These are phyloP conservation scores for Melanotus villosus DNA, from an alignment of 2,888 invertebrate genomes.

Conservation along the genomic window DNA sequence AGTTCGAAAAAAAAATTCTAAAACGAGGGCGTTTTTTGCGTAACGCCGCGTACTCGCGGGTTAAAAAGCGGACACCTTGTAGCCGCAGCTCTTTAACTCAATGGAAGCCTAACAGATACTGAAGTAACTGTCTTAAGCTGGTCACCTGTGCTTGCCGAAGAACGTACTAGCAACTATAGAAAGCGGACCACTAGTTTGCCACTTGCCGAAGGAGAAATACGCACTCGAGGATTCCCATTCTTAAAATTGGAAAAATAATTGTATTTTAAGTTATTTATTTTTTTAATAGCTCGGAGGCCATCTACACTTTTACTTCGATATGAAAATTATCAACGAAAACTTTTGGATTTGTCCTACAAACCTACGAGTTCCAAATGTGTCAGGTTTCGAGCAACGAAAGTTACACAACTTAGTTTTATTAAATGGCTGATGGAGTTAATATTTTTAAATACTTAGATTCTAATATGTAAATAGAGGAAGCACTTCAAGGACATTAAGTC, in stretches of 20 bases:
- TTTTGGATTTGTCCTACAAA: too few relatives aligned
- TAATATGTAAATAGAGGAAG: too few relatives aligned
- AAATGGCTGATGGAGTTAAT: too few relatives aligned
- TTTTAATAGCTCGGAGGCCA: too few relatives aligned
- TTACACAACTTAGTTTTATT: too few relatives aligned
- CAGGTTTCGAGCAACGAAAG: too few relatives aligned
- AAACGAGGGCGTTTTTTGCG: constrained; percentile 4
- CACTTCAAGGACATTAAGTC: too few relatives aligned
- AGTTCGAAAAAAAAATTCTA: too few relatives aligned
- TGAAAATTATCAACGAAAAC: too few relatives aligned
- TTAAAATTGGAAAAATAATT: neutral
- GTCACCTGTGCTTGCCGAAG: constrained; percentile 53
- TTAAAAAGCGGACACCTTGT: constrained; percentile 10
- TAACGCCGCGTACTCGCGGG: constrained; percentile 11
- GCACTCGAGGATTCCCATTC: constrained; percentile 1
- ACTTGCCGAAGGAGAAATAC: constrained; percentile 9
- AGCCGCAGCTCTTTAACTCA: constrained; percentile 42
- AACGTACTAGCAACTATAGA: constrained; percentile 51
- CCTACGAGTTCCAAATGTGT: too few relatives aligned
- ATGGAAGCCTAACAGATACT: constrained; percentile 51
- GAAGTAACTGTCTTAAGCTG: constrained; percentile 54
- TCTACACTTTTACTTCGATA: too few relatives aligned
- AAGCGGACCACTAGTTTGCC: constrained; percentile 49
- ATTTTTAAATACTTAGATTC: too few relatives aligned
- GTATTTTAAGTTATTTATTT: neutral